Evolutionary conservation across 2,797 vertebrate species (phyloP).

Genomic region (Acropternis orthonyx): DNA sequence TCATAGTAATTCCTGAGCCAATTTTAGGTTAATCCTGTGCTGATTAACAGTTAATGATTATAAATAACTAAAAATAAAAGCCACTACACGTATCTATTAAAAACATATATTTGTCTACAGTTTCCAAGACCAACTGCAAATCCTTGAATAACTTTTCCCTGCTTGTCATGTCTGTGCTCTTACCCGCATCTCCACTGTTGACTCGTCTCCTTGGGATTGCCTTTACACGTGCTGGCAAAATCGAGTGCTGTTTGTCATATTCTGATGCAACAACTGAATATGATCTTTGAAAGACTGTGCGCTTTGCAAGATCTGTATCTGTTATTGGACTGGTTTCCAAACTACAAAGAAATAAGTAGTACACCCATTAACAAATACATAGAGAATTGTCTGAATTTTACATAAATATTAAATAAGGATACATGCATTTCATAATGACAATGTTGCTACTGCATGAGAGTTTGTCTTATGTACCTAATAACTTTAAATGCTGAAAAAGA

Average conservation of each 20-base stretch:
- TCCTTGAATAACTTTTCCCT: neutral
- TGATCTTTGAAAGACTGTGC: conserved; percentile 97
- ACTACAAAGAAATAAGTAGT: conserved; percentile 69
- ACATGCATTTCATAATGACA: conserved; percentile 9
- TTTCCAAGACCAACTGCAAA: neutral
- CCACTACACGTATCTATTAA: neutral
- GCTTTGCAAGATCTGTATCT: conserved; percentile 95
- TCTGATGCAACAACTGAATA: conserved; percentile 99
- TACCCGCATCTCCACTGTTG: conserved; percentile 97
- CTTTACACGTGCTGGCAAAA: conserved; percentile 93
- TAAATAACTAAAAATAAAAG: neutral
- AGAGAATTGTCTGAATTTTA: neutral
- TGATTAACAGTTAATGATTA: neutral
- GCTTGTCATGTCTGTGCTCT: neutral
- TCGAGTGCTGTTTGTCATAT: conserved; percentile 97
- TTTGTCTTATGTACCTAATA: neutral
- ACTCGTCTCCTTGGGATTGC: conserved; percentile 95
- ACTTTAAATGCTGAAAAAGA: neutral
- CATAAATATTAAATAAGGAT: neutral
- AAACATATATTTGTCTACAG: neutral
- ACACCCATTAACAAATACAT: neutral
- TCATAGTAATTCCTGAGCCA: neutral
- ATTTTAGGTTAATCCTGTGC: neutral
- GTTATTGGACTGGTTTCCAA: conserved; percentile 98
- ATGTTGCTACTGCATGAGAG: neutral